phyloP scores from a whole-genome alignment of 2,113 vertebrate genomes.

The Toxotes chatareus region DNA sequence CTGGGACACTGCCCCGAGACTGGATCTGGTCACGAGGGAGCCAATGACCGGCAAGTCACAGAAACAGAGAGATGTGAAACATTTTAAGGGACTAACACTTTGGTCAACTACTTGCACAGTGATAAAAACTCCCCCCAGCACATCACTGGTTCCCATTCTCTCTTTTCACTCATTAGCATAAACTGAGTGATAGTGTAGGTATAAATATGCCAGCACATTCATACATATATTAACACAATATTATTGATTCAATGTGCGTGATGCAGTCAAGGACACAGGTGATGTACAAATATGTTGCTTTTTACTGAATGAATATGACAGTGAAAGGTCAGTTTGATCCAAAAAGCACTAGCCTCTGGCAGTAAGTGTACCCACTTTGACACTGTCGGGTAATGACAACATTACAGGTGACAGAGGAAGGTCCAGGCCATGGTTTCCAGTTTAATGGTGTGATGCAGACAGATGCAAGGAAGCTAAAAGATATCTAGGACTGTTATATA shows the following conservation, averaged over 20 bases:
- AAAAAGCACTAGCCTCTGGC: neutral
- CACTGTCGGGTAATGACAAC: neutral
- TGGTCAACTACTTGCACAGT: neutral
- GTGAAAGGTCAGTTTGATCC: neutral
- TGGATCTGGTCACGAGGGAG: slow-evolving; percentile 16
- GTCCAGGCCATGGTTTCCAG: neutral
- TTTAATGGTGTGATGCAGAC: slow-evolving; percentile 1
- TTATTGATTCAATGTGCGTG: neutral
- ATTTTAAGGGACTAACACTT: neutral
- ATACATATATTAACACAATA: neutral
- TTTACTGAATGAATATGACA: neutral
- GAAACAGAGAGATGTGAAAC: neutral
- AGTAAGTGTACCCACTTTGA: neutral
- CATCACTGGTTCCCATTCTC: neutral
- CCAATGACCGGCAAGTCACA: neutral
- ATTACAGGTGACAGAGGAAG: slow-evolving; percentile 21
- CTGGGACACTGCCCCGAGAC: slow-evolving; percentile 15
- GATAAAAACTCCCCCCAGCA: neutral
- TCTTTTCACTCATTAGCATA: neutral
- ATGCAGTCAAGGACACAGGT: neutral
- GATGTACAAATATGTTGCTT: neutral
- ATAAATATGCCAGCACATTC: neutral
- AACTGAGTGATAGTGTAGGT: neutral
- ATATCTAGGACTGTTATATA: slow-evolving; percentile 53
- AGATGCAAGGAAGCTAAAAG: slow-evolving; percentile 41